These are phyloP conservation scores for Ochotona princeps DNA, from an alignment of 2,113 vertebrate genomes.

Conservation along the genomic window DNA sequence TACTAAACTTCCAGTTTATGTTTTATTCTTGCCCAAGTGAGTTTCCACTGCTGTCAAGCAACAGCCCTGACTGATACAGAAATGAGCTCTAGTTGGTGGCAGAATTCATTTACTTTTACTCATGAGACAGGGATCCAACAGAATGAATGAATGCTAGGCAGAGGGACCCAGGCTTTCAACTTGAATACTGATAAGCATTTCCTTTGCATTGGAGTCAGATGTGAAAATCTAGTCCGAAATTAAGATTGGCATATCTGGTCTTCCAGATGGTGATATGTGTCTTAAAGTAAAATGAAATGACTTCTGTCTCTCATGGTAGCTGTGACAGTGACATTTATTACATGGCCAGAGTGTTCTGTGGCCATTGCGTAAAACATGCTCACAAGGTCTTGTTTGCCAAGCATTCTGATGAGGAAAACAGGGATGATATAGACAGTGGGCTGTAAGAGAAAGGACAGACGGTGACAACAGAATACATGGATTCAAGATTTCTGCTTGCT, in stretches of 20 bases:
- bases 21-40: slow-evolving; percentile 56
- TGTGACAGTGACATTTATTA: slow-evolving; percentile 66
- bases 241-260: slow-evolving; percentile 73
- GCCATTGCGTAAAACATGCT: background rate
- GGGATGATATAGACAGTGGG: background rate
- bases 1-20: slow-evolving; percentile 52
- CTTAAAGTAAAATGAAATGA: slow-evolving; percentile 72
- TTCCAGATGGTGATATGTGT: slow-evolving; percentile 53
- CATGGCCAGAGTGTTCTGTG: background rate
- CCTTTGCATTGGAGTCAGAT: slow-evolving; percentile 34
- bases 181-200: slow-evolving; percentile 73
- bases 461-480: background rate
- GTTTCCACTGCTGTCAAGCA: slow-evolving; percentile 51
- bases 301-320: slow-evolving; percentile 44
- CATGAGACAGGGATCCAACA: slow-evolving; percentile 3
- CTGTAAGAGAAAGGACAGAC: background rate
- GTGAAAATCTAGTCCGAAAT: slow-evolving; percentile 69
- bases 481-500: background rate
- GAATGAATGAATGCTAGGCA: slow-evolving; percentile 63
- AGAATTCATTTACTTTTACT: slow-evolving; percentile 54
- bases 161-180: slow-evolving; percentile 47
- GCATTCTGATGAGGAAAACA: background rate
- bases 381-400: background rate
- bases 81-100: slow-evolving; percentile 53
- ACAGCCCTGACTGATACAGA: slow-evolving; percentile 48